Percentiles rank a stretch among this genome's conserved stretches.
Evolutionary conservation across 2,888 invertebrate species (phyloP).

Genomic region (Atethmia centrago): DNA sequence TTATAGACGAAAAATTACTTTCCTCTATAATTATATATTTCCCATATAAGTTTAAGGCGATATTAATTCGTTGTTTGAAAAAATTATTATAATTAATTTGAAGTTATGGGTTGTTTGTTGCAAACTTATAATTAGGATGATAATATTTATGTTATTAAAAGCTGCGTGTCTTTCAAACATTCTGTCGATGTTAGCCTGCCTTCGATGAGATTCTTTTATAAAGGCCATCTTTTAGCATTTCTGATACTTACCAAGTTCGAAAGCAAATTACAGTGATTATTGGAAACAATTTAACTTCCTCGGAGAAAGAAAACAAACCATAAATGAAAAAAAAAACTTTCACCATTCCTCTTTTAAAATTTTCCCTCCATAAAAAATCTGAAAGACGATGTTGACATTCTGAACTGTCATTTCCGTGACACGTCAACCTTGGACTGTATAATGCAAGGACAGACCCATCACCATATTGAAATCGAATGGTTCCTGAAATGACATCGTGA

Average conservation of each 20-base stretch:
- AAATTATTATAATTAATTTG: neutral
- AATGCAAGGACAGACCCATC: slow-evolving; percentile 59
- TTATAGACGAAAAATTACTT: slow-evolving; percentile 33
- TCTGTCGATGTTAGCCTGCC: neutral
- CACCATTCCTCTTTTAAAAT: slow-evolving; percentile 13
- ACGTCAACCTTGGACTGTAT: slow-evolving; percentile 47
- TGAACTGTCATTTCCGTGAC: slow-evolving; percentile 55
- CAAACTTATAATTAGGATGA: slow-evolving; percentile 15
- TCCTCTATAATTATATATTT: slow-evolving; percentile 32
- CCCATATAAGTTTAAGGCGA: neutral
- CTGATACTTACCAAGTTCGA: neutral
- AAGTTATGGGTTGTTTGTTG: slow-evolving; percentile 11
- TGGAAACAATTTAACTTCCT: neutral
- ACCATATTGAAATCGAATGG: slow-evolving; percentile 54
- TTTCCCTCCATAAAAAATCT: slow-evolving; percentile 28
- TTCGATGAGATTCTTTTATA: neutral
- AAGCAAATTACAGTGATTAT: neutral
- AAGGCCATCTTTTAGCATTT: neutral
- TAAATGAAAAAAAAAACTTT: neutral
- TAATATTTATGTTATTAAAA: neutral
- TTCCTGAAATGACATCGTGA: slow-evolving; percentile 45
- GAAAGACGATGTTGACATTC: slow-evolving; percentile 41
- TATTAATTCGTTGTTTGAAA: slow-evolving; percentile 7
- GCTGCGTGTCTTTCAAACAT: neutral
- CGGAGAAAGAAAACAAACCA: neutral